Base-by-base conservation (phyloP, 2,113 vertebrate species). In the Carassius auratus region DNA sequence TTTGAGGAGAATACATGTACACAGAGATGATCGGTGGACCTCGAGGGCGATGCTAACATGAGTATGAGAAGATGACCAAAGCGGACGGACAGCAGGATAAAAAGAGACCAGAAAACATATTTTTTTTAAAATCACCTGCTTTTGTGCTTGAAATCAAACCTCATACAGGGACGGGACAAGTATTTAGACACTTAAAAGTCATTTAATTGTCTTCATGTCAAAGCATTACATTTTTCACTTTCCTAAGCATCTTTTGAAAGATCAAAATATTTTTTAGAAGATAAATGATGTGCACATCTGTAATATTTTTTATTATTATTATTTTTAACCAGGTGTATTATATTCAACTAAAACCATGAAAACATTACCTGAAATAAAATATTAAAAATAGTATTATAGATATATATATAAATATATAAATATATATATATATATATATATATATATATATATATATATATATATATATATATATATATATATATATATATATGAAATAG, bases 1-100 rank as follows among this genome's bases (percentile, higher is more conserved):
- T 93, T 91, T 91, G 92, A 92, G 90, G 90, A 94, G 93, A 94
- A 84, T 87, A 92, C 93, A 93, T 93, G 92, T 92, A 94, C 93
- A 94, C 91, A 93, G 87, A 93, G 87, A 93, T 91, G 90, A 86
- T 90, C 87, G 89, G 84, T 88, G 82, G 83, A 87, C 87, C 88
- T 86, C 87, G 87, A 62, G 80, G 87, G 91, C 14, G 86, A 89
- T 87, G 85, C 42, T 77, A 88, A 88, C 68, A 66, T 81, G 86
- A 75, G 80, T 15, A 42, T 86, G 80, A 86, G 55, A 84, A 68
- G 83, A 10, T 23, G 19, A 85, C 62, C 79, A 66, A 61, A 48
- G 62, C 62, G 62, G 73, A 80, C 23, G 13, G 2, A 57, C 69
- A 76, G 75, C 84, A 9, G 55, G 8, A 50, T 84, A 83, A 57